Evolutionary conservation across 2,888 invertebrate species (phyloP).

Genomic region (Melanostoma scalare): DNA sequence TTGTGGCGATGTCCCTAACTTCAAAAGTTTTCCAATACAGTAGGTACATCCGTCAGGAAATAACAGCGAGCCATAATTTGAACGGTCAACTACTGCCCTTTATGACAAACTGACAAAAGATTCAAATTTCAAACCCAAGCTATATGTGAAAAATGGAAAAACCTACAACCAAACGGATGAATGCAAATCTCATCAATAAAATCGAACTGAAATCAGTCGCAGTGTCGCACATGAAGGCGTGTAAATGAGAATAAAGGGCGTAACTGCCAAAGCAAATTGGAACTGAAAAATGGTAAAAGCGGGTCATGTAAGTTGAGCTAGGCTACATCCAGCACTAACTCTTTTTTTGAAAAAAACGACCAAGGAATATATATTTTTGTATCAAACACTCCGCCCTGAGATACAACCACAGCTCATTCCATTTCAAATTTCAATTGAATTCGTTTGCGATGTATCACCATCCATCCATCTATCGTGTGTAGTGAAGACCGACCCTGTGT

Average conservation of each 20-base stretch:
- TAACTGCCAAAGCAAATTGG: conserved; percentile 3
- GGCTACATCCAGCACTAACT: background rate
- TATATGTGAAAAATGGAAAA: background rate
- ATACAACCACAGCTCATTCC: conserved; percentile 18
- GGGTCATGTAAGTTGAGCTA: conserved; percentile 22
- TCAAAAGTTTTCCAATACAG: no score
- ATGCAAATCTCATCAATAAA: conserved; percentile 26
- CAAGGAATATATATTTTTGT: background rate
- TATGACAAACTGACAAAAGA: conserved; percentile 1
- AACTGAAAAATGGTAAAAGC: conserved; percentile 24
- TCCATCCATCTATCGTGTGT: conserved; percentile 34
- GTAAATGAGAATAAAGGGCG: conserved; percentile 25
- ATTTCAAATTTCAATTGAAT: conserved; percentile 59
- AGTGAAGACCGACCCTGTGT: background rate
- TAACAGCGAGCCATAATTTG: conserved; percentile 2
- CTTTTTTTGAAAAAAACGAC: conserved; percentile 2
- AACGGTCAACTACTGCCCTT: background rate
- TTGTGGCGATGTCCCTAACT: no score
- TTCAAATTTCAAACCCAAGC: background rate
- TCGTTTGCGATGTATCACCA: conserved; percentile 45
- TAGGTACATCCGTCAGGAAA: background rate
- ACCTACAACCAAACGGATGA: conserved; percentile 1
- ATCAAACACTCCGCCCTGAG: conserved; percentile 1
- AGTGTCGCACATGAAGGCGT: background rate
- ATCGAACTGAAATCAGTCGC: conserved; percentile 14